phyloP scores from a whole-genome alignment of 2,888 invertebrate species.

The Cecidostiba fungosa region DNA sequence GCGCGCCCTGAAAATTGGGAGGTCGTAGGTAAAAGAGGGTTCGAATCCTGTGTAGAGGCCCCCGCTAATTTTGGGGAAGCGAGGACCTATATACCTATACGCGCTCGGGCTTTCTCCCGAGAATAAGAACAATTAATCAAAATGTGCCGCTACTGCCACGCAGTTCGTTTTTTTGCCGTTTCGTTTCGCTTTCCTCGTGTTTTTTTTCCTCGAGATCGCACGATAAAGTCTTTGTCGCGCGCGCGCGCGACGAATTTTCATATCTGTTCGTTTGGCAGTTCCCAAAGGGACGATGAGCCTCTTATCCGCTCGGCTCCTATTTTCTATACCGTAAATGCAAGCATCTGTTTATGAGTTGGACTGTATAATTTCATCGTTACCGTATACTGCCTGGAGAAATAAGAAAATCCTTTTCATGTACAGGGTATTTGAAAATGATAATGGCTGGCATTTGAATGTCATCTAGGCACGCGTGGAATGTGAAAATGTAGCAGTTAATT shows the following conservation, averaged over 20 bases:
- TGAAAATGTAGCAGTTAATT: neutral
- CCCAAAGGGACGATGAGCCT: conserved; percentile 49
- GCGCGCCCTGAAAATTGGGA: conserved; percentile 62
- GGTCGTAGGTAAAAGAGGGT: conserved; percentile 65
- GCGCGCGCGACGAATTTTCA: conserved; percentile 54
- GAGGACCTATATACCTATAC: conserved; percentile 26
- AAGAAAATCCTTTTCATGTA: neutral
- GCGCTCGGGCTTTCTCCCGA: conserved; percentile 40
- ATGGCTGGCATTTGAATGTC: too few relatives aligned
- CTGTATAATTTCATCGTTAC: conserved; percentile 61
- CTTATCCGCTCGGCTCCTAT: conserved; percentile 37
- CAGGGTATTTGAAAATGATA: too few relatives aligned
- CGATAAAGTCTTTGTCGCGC: conserved; percentile 54
- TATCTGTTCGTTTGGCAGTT: conserved; percentile 53
- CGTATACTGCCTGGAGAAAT: neutral
- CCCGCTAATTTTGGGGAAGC: conserved; percentile 62
- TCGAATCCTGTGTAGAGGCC: conserved; percentile 39
- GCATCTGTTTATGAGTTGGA: conserved; percentile 44
- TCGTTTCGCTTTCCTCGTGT: neutral
- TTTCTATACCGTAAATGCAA: conserved; percentile 28
- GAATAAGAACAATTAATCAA: conserved; percentile 63
- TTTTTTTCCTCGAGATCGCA: conserved; percentile 20
- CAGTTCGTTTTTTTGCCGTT: neutral
- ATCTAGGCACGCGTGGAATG: too few relatives aligned
- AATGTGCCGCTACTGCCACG: conserved; percentile 34